Base-by-base conservation (phyloP, 1,140 invertebrate species). In the Drosophila persimilis region DNA sequence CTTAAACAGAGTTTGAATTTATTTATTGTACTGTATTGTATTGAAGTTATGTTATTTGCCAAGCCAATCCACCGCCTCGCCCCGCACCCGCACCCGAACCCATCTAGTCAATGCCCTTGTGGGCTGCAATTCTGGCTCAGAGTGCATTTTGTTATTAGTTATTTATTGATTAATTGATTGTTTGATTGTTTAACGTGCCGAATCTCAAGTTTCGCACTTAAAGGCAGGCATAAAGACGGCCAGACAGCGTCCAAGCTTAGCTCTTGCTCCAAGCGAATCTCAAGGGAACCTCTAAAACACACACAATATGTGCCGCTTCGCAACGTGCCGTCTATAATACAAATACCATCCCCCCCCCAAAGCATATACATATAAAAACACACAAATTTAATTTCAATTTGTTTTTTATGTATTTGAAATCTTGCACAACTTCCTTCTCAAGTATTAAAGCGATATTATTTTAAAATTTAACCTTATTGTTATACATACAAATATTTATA, bases 361-460 rank as follows among this genome's bases (percentile, higher is more conserved):
- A 45, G 48, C 20, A 48, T 6, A 55, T 11, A 56, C 9, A 29
- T 20, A 41, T 31, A 56, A 29, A 61, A 35, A 46, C 2, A 54
- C 64, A 59, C 29, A 58, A 52, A 73, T 73, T 58, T 80, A 61
- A 52, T 64, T 73, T 63, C 43, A 31, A 74, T 58, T 52, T 79
- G 67, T 47, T 73, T 76, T 39, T 0, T 47, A 80, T 59, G 63
- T 81, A 73, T 83, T 81, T 65, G 46, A 78, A 73, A 71, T 84
- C 52, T 80, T 84, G 79, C 85, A 88, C 84, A 88, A 77, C 81
- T 88, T 88, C 84, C 84, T 88, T 89, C 84, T 88, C 84, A 88
- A 88, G 84, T 88, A 89, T 88, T 88, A 88, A 88, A 88, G 77
- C 84, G 84, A 88, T 88, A 88, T 88, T 88, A 88, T 88, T 88